Evolutionary conservation across 2,113 vertebrate genomes (phyloP).

Genomic region (Ictalurus punctatus): DNA sequence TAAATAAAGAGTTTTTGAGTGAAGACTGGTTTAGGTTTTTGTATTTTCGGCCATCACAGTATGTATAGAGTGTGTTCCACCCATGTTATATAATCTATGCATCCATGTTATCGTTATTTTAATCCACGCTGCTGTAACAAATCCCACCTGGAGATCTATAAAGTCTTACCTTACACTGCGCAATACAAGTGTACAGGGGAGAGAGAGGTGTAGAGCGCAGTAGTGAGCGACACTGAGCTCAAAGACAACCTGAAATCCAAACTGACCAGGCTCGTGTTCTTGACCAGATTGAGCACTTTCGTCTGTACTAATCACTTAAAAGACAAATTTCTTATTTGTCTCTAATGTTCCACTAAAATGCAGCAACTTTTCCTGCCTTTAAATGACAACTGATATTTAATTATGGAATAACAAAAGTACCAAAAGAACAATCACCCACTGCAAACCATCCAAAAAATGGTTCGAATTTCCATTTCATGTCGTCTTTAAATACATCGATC

Average conservation of each 20-base stretch:
- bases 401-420: not conserved
- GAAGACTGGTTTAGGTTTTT: not conserved
- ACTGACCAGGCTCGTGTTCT: not conserved
- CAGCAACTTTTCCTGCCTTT: not conserved
- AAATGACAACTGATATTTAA: not conserved
- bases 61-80: not conserved
- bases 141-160: not conserved
- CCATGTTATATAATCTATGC: not conserved
- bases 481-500: too few species aligned
- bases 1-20: not conserved
- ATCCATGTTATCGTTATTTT: not conserved
- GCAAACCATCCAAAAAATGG: too few species aligned
- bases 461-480: not conserved
- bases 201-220: not conserved
- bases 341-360: not conserved
- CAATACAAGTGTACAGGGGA: not conserved
- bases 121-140: not conserved
- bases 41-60: not conserved
- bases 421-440: too few species aligned
- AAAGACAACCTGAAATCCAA: not conserved
- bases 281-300: not conserved
- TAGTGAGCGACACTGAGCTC: not conserved
- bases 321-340: not conserved
- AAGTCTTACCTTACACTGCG: not conserved
- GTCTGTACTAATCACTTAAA: not conserved